phyloP scores from a whole-genome alignment of 2,797 vertebrate genomes.

The Avahi laniger region DNA sequence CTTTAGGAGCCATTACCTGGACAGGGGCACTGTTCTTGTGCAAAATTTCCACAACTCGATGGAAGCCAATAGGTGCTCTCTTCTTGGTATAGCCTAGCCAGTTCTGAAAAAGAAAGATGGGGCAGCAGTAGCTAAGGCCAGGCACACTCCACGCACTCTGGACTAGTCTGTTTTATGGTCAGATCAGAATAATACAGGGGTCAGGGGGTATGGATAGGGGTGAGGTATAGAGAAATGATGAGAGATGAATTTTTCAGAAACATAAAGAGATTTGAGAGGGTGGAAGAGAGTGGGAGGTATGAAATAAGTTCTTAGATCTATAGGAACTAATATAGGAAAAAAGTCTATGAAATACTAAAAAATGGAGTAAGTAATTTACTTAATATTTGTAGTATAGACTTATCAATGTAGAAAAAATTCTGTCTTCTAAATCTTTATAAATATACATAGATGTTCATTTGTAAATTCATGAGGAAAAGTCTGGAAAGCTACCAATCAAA shows the following conservation, averaged over 20 bases:
- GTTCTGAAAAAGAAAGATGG: slow-evolving; percentile 83
- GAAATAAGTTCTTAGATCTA: neutral
- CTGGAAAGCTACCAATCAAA: neutral
- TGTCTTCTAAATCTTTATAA: neutral
- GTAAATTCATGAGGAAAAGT: neutral
- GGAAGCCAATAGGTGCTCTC: slow-evolving; percentile 93
- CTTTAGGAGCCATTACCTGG: slow-evolving; percentile 84
- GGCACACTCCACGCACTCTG: neutral
- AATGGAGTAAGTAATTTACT: neutral
- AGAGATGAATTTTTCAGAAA: slow-evolving; percentile 7
- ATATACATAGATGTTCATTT: neutral
- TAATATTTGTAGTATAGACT: neutral
- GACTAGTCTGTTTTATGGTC: neutral
- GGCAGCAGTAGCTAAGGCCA: neutral
- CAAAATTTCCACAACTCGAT: slow-evolving; percentile 94
- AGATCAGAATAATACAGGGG: neutral
- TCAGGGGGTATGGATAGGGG: neutral
- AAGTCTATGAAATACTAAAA: neutral
- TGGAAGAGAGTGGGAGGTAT: neutral
- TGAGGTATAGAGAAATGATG: neutral
- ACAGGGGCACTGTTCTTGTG: slow-evolving; percentile 95
- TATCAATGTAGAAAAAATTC: neutral
- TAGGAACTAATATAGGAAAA: neutral
- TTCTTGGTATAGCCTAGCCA: slow-evolving; percentile 97
- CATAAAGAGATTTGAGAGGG: neutral